Base-by-base conservation (phyloP, 2,888 invertebrate species). In the Ryuthela nishihirai region DNA sequence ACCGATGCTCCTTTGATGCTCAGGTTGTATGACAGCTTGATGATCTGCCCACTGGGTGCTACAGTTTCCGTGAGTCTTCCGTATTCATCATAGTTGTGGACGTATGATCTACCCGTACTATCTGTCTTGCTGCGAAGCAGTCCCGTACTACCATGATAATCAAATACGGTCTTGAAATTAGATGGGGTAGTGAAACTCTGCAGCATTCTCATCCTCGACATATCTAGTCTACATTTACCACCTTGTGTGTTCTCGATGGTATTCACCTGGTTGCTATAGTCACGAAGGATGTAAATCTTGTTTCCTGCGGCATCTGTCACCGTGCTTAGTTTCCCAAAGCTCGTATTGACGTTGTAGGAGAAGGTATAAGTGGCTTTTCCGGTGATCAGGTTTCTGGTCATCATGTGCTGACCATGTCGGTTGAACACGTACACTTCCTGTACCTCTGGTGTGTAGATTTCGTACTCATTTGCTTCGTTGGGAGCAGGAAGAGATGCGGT, bases 391-490 rank as follows among this genome's bases (percentile, higher is more conserved):
- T 95, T 94, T 73, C 88, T 89, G 2, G 97, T 97, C 23, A 88
- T 87, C 23, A 91, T 87, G 75, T 99, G 99, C 74, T 97, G 97
- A 1, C 99, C 98, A 72, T 92, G 67, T 9, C 89, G 82, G 75
- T 93, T 93, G 75, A 93, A 93, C 1, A 91, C 88, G 71, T 92
- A 93, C 60, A 94, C 82, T 77, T 98, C 97, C 66, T 92, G 89
- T 0, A 91, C 88, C 10, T 92, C 89, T 35, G 94, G 88, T 72
- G 89, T 92, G 2, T 92, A 88, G 69, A 98, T 92, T 73, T 91
- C 87, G 66, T 92, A 95, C 73, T 92, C 90, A 26, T 91, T 88
- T 44, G 64, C 39, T 70, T 85, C 86, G 71, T 90, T 89, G 69
- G 89, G 88, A 25, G 65, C 41, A 52, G 67, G 68, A 47, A 69